Evolutionary conservation across 2,888 invertebrate species (phyloP).

Genomic region (Acanthosepion pharaonis): DNA sequence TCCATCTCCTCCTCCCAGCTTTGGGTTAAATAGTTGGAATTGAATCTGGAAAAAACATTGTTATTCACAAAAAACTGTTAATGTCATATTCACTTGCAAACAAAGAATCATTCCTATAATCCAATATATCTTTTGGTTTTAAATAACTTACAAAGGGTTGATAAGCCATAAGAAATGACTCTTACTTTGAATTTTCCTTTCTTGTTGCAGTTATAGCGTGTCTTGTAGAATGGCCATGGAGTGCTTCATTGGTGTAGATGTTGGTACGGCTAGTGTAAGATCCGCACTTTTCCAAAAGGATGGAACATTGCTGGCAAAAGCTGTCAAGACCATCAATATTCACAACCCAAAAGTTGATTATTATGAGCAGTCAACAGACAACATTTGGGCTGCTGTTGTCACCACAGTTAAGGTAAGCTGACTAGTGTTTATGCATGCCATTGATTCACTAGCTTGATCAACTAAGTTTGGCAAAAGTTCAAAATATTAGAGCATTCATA

Average conservation of each 20-base stretch:
- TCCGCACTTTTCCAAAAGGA: conserved; percentile 81
- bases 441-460: no score
- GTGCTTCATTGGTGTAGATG: conserved; percentile 82
- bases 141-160: no score
- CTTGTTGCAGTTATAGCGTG: background rate
- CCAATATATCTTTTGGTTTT: no score
- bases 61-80: no score
- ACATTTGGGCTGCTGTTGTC: conserved; percentile 88
- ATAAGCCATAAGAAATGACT: no score
- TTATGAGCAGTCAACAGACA: conserved; percentile 91
- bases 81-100: no score
- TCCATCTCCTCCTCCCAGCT: no score
- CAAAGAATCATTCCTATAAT: no score
- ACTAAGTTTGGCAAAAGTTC: no score
- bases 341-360: conserved; percentile 85
- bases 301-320: conserved; percentile 78
- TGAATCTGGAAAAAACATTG: no score
- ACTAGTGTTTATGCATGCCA: background rate
- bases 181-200: background rate
- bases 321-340: conserved; percentile 81
- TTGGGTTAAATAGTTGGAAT: no score
- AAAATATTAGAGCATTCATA: no score
- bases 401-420: conserved; percentile 83
- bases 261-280: conserved; percentile 92
- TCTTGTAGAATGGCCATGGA: conserved; percentile 44